phyloP scores from a whole-genome alignment of 2,113 vertebrate genomes.

The Dryoscopus gambensis region DNA sequence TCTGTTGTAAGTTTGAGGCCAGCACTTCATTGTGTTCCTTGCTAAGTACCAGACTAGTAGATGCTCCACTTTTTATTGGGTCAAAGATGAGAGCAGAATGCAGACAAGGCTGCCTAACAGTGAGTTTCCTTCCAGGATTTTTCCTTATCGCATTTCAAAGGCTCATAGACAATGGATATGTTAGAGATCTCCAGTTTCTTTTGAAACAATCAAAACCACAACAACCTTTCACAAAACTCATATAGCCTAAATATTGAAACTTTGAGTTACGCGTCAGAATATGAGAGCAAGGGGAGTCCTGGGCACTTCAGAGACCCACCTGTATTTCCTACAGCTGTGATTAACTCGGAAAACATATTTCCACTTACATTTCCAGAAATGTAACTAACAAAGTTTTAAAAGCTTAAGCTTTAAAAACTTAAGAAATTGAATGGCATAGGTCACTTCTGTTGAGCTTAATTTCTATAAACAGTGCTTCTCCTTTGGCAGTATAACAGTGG shows the following conservation, averaged over 20 bases:
- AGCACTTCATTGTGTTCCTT: background rate
- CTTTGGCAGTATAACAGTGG: fast-evolving
- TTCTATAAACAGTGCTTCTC: background rate
- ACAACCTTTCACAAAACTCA: background rate
- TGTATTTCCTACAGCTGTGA: background rate
- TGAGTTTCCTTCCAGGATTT: background rate
- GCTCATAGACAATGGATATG: background rate
- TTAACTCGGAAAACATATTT: background rate
- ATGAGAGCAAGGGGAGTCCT: background rate
- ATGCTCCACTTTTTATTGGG: background rate
- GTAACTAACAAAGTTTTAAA: background rate
- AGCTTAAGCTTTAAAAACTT: background rate
- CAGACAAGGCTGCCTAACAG: background rate
- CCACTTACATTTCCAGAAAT: background rate
- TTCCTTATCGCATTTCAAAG: background rate
- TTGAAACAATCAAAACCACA: background rate
- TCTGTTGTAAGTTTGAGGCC: background rate
- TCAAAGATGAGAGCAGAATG: background rate
- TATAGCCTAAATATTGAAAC: background rate
- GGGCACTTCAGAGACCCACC: background rate
- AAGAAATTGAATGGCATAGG: background rate
- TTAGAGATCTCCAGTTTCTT: background rate
- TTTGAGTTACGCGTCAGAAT: background rate
- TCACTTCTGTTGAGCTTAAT: background rate
- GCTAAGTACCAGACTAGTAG: background rate